Evolutionary conservation across 2,797 vertebrate species (phyloP).

Genomic region (Merluccius polli): DNA sequence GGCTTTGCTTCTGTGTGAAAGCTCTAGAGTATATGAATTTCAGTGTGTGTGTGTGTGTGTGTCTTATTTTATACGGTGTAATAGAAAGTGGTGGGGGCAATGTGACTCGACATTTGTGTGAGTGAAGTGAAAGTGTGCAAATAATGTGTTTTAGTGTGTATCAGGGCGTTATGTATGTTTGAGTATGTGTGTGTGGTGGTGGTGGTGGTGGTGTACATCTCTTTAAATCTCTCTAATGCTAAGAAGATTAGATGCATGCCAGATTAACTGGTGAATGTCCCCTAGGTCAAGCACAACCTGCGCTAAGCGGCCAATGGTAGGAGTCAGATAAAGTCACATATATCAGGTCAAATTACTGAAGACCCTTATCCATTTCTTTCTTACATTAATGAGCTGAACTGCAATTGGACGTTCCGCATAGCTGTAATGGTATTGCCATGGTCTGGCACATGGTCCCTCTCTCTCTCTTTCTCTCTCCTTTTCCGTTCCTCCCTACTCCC

Average conservation of each 20-base stretch:
- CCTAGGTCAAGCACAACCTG: constrained; percentile 52
- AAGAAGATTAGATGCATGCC: constrained; percentile 65
- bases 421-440: background rate
- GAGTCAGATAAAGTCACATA: constrained; percentile 20
- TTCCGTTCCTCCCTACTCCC: background rate
- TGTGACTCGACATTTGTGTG: background rate
- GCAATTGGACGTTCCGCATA: background rate
- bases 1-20: no score
- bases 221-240: constrained; percentile 57
- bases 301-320: constrained; percentile 19
- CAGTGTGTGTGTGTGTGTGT: background rate
- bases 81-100: background rate
- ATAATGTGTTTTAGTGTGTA: background rate
- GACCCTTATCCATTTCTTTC: constrained; percentile 12
- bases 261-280: constrained; percentile 57
- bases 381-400: background rate
- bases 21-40: background rate
- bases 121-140: background rate
- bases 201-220: constrained; percentile 35
- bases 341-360: constrained; percentile 47
- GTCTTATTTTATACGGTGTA: background rate
- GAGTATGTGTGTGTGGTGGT: background rate
- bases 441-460: background rate
- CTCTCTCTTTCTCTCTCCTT: background rate
- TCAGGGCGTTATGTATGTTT: background rate